Evolutionary conservation across 2,888 invertebrate genomes (phyloP), one percentile per base, ranked within the genome.

Genomic region (Cordylochernes scorpioides): DNA sequence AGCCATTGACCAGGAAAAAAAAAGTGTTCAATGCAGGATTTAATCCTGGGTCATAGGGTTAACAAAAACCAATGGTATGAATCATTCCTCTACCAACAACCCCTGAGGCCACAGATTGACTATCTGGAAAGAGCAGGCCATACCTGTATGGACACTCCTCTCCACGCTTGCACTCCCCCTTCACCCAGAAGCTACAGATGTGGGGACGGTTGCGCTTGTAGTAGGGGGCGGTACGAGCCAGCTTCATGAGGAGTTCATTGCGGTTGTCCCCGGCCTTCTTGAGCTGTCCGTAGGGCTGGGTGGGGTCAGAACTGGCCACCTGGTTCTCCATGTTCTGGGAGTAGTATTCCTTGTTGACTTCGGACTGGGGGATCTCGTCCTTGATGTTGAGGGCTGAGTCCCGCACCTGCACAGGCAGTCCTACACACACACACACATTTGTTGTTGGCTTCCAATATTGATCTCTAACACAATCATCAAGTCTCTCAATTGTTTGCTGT

Each of bases 131-230:
- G n/a, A n/a, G 12, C 4, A 29, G 16, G n/a, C 16, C 10, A 12
- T 31, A 32, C 34, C 33, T 60, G 50, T 86, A 88, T 0, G 88
- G 88, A 53, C 88, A 88, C 50, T 91, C 88, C 52, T 91, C 88
- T 12, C 88, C 88, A 51, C 88, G 60, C 47, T 80, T 68, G 51
- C 88, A 88, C 52, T 88, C 86, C 2, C 43, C 88, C 59, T 88
- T 91, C n/a, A 88, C 86, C 78, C 84, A 88, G 55, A 88, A 91
- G 1, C 84, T 84, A 52, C 88, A 88, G 28, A 88, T 82, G 54
- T 88, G 88, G 0, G 88, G 84, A 42, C 82, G 61, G 49, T 88
- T 88, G 31, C 88, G 60, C 50, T 86, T 84, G 53, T 91, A 88
- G 52, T 88, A 91, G 0, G 88, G 88, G 25, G 78, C 73, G 4